These are phyloP conservation scores for Pyrgus malvae DNA, from an alignment of 2,888 invertebrate species.

Conservation along the genomic window DNA sequence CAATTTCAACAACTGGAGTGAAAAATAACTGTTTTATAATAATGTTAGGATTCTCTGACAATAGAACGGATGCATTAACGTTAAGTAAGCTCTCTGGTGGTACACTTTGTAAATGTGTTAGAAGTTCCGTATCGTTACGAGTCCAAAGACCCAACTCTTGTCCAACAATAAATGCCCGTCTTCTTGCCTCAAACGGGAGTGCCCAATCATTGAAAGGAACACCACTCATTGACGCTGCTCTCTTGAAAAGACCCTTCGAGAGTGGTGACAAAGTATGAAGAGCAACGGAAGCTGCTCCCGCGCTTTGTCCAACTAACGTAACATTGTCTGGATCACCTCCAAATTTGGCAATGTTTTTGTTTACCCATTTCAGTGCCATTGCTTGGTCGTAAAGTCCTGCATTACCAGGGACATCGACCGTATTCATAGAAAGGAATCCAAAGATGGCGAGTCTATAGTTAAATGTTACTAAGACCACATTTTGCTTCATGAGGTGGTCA, in stretches of 20 bases:
- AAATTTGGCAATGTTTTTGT: slow-evolving; percentile 48
- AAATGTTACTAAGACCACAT: slow-evolving; percentile 53
- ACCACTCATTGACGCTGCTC: slow-evolving; percentile 85
- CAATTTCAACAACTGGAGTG: slow-evolving; percentile 53
- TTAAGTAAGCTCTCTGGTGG: slow-evolving; percentile 38
- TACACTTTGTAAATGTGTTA: slow-evolving; percentile 42
- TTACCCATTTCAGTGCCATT: slow-evolving; percentile 50
- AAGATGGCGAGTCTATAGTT: slow-evolving; percentile 55
- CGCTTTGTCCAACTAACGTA: slow-evolving; percentile 57
- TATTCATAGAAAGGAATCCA: slow-evolving; percentile 54
- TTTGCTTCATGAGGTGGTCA: slow-evolving; percentile 48
- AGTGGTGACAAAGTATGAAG: slow-evolving; percentile 55
- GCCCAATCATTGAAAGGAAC: slow-evolving; percentile 82
- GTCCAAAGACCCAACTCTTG: slow-evolving; percentile 45
- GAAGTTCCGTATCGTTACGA: slow-evolving; percentile 40
- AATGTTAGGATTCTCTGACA: slow-evolving; percentile 39
- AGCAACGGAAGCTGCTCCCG: slow-evolving; percentile 45
- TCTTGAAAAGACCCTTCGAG: slow-evolving; percentile 52
- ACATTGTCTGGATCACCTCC: slow-evolving; percentile 52
- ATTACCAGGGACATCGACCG: slow-evolving; percentile 54
- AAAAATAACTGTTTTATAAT: slow-evolving; percentile 47
- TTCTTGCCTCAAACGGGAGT: slow-evolving; percentile 65
- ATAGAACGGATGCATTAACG: slow-evolving; percentile 39
- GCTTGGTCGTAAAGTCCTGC: slow-evolving; percentile 60
- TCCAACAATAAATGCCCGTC: slow-evolving; percentile 52